Conservation (phyloP, 92 coral and sea anemone genomes). For the Porites lobata region DNA sequence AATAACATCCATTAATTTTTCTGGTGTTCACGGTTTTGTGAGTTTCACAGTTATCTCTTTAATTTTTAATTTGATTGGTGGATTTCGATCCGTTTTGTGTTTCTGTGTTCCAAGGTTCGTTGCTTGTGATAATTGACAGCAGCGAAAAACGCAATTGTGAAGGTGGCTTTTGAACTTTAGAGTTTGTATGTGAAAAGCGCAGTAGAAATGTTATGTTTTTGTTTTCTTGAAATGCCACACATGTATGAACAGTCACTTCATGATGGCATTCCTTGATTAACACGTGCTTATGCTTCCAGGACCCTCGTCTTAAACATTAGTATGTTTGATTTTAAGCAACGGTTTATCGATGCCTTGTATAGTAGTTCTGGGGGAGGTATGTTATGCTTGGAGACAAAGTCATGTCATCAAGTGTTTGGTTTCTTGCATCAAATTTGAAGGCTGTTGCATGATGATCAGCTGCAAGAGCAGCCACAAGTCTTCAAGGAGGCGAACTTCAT, state of each 20-base stretch:
- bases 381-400: not conserved
- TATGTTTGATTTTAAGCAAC: not conserved
- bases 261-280: not conserved
- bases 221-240: not conserved
- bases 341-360: not conserved
- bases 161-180: too few species aligned
- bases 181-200: too few species aligned
- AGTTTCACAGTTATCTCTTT: too few species aligned
- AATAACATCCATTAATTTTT: too few species aligned
- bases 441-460: not conserved
- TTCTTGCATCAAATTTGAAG: not conserved
- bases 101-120: too few species aligned
- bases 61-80: too few species aligned
- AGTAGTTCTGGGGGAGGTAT: not conserved
- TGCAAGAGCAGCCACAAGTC: not conserved
- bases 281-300: not conserved
- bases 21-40: too few species aligned
- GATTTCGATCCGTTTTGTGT: too few species aligned
- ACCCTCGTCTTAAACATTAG: not conserved
- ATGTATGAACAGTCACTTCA: not conserved
- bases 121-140: too few species aligned
- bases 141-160: too few species aligned
- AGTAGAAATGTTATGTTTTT: not conserved
- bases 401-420: not conserved
- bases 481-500: not conserved